A percentile compares a stretch with the other conserved stretches of the same genome.
Evolutionary conservation across 53 echinoderm and acorn worm species (phyloP).

Genomic region (Echinometra lucunter): DNA sequence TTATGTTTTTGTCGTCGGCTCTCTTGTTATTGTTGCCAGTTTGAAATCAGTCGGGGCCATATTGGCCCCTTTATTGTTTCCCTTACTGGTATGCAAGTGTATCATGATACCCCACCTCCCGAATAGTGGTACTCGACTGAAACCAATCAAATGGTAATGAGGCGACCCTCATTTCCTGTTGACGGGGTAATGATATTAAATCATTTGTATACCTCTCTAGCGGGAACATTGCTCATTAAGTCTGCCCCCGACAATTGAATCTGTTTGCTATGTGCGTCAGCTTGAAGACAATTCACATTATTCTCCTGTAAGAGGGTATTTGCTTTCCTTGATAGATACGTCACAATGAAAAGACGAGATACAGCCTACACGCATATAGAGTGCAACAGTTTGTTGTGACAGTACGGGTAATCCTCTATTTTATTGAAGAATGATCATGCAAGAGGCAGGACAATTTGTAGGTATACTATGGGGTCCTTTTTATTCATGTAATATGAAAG

Average conservation of each 20-base stretch:
- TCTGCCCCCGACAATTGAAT: slow-evolving; percentile 1
- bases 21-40: neutral
- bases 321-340: neutral
- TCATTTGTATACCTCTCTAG: neutral
- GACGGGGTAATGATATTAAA: neutral
- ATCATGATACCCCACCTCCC: neutral
- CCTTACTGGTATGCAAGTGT: neutral
- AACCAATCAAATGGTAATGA: slow-evolving; percentile 41
- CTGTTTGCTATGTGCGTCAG: slow-evolving; percentile 46
- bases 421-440: neutral
- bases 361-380: neutral
- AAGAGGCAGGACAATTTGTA: neutral
- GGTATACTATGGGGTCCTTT: too few species aligned
- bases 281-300: slow-evolving; percentile 42
- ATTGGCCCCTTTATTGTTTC: neutral
- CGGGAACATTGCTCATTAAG: slow-evolving; percentile 30
- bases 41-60: neutral
- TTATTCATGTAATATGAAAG: neutral
- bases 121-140: neutral
- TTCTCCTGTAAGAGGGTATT: neutral
- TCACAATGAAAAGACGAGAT: neutral
- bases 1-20: neutral
- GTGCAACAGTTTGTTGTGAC: neutral
- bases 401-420: neutral
- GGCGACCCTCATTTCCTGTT: slow-evolving; percentile 41